Conservation (phyloP, 2,113 vertebrate species). For the Lepus europaeus region DNA sequence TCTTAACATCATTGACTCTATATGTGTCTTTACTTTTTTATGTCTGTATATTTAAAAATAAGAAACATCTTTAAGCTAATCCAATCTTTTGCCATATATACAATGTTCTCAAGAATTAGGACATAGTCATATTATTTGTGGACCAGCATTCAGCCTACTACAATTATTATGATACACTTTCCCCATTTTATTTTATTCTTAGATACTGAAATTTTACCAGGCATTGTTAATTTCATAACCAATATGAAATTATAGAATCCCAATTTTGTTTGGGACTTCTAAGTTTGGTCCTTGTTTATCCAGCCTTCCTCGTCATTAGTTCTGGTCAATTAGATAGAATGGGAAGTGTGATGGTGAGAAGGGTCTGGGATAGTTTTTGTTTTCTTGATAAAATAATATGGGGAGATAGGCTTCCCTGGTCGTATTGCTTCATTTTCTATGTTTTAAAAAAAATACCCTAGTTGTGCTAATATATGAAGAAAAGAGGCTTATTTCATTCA, state of each 20-base stretch:
- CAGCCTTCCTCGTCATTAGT: neutral
- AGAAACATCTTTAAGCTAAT: neutral
- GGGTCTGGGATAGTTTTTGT: neutral
- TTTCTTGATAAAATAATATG: neutral
- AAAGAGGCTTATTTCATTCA: too few relatives aligned
- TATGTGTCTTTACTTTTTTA: neutral
- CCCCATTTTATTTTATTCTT: neutral
- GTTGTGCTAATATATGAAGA: too few relatives aligned
- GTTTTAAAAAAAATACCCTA: too few relatives aligned
- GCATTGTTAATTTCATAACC: neutral
- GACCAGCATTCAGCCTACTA: neutral
- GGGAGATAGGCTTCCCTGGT: neutral
- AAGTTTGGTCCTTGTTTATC: neutral
- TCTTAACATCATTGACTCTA: neutral
- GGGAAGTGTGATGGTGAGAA: neutral
- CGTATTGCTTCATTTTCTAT: too few relatives aligned
- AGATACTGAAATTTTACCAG: neutral
- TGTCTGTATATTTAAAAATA: neutral
- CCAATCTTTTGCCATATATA: neutral
- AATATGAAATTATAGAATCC: neutral
- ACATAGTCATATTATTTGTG: neutral
- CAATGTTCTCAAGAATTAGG: neutral
- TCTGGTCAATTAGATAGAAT: constrained; percentile 10
- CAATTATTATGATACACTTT: neutral
- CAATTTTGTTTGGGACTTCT: neutral